phyloP scores from a whole-genome alignment of 2,888 invertebrate genomes.

The Axea sp. region DNA sequence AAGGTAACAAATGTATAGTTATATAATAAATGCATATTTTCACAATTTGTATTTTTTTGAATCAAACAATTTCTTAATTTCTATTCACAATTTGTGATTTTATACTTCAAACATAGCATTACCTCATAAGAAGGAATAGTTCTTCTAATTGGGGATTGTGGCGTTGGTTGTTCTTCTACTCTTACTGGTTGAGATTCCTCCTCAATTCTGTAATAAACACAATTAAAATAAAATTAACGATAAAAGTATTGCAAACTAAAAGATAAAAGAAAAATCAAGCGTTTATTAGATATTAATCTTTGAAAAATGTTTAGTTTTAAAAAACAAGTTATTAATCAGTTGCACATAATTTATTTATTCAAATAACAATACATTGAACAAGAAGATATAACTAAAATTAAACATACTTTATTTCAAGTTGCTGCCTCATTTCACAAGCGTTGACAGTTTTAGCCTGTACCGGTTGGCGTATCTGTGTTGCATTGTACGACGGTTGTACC shows the following conservation, averaged over 20 bases:
- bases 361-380: too few species aligned
- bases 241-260: too few species aligned
- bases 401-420: slow-evolving; percentile 63
- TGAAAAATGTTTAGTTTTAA: too few species aligned
- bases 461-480: slow-evolving; percentile 67
- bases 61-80: background rate
- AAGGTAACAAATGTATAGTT: too few species aligned
- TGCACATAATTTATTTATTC: too few species aligned
- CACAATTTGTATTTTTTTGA: too few species aligned
- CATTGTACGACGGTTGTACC: slow-evolving; percentile 58
- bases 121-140: slow-evolving; percentile 77
- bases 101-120: slow-evolving; percentile 17
- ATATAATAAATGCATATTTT: too few species aligned
- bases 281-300: too few species aligned
- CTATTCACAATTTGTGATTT: background rate
- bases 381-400: too few species aligned
- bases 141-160: slow-evolving; percentile 72
- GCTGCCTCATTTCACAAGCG: slow-evolving; percentile 55
- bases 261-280: too few species aligned
- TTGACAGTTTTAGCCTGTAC: slow-evolving; percentile 72
- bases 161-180: slow-evolving; percentile 70
- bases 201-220: slow-evolving; percentile 71
- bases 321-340: too few species aligned
- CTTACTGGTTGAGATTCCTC: slow-evolving; percentile 65
- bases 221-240: slow-evolving; percentile 18